Evolutionary conservation across 2,797 vertebrate genomes (phyloP).

Genomic region (Mycteria americana): DNA sequence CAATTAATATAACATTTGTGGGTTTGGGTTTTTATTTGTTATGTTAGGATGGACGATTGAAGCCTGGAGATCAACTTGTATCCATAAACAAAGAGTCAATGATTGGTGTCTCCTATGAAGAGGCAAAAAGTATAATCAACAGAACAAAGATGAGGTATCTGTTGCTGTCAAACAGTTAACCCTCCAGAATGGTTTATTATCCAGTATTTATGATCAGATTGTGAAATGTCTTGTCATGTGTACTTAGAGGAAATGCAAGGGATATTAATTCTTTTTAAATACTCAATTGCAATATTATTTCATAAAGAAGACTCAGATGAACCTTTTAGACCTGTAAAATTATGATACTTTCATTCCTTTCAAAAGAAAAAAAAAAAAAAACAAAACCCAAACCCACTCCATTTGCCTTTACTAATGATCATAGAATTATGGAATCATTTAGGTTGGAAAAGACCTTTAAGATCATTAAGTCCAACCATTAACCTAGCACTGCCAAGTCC

Average conservation of each 20-base stretch:
- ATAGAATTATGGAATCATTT: too few species aligned
- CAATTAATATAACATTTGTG: not conserved
- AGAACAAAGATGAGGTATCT: slow-evolving; percentile 85
- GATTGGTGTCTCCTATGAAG: slow-evolving; percentile 90
- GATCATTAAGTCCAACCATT: too few species aligned
- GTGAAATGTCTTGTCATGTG: not conserved
- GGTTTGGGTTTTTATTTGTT: not conserved
- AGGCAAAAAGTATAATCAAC: slow-evolving; percentile 86
- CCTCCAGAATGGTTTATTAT: not conserved
- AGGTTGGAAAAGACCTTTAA: too few species aligned
- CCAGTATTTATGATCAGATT: not conserved
- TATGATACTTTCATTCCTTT: not conserved
- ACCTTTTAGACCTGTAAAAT: not conserved
- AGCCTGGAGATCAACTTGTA: slow-evolving; percentile 90
- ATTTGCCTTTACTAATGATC: not conserved
- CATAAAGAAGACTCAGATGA: not conserved
- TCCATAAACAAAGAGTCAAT: slow-evolving; percentile 93
- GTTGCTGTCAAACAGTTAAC: not conserved
- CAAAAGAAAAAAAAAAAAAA: not conserved
- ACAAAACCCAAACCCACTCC: not conserved
- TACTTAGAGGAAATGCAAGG: not conserved
- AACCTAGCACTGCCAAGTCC: too few species aligned
- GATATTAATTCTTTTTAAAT: not conserved
- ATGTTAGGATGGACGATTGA: slow-evolving; percentile 88
- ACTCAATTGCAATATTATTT: not conserved